Evolutionary conservation across 2,888 invertebrate species (phyloP), one percentile per base, ranked within the genome.

Genomic region (Acrobasis suavella): DNA sequence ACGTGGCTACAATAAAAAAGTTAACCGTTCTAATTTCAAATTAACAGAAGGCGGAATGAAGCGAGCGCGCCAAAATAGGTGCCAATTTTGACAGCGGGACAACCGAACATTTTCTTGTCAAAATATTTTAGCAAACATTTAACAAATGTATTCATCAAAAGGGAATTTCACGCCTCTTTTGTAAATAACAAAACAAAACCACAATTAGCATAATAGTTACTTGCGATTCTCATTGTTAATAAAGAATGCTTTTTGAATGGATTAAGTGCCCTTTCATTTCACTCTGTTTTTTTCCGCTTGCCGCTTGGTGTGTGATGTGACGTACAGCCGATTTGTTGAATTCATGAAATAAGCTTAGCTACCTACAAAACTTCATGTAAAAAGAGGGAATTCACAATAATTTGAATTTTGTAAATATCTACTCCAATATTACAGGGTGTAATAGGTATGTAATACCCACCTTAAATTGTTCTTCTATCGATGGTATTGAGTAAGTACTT

Each of bases 61-160:
- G 69, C 85, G 81, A 80, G 78, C 80, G 86, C 81, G 64, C 66
- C 66, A 81, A 83, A 89, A 89, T 89, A 89, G 87, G 81, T 85
- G 84, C 80, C 80, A 85, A 87, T 86, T 86, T 86, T 87, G 81
- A 83, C 87, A 86, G 83, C 81, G 82, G 82, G 86, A 73, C 73
- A 87, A 81, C 84, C 81, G 77, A 82, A 76, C 81, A 92, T 91
- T 91, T 89, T 80, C 81, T 74, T 91, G 92, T 92, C 92, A 91
- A 85, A 92, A 92, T 91, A 92, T 91, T 92, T 86, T 92, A 79
- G 80, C 90, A 92, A 92, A 91, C 91, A 91, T 91, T 91, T 82
- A 78, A 77, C 73, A 77, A 76, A 77, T 77, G 69, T 68, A 81
- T 81, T 81, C 71, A 77, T 70, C 68, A 65, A 69, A 61, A 49